Percentiles rank a stretch among this genome's conserved stretches.
Evolutionary conservation across 2,888 invertebrate species (phyloP).

Genomic region (Gymnosoma rotundatum): DNA sequence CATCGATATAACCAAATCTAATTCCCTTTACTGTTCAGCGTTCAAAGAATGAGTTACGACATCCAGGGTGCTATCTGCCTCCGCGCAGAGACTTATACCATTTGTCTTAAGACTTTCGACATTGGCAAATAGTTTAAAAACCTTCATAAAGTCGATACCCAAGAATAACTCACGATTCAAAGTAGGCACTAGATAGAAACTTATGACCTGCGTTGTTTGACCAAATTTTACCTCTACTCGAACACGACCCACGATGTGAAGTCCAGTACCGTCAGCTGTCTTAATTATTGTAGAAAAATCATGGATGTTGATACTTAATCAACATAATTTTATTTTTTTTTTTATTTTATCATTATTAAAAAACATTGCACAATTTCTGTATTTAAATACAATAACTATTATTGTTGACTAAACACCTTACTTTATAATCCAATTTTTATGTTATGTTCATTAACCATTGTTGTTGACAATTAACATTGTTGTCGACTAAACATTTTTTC

Average conservation of each 20-base stretch:
- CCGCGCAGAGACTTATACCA: neutral
- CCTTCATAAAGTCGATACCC: no score
- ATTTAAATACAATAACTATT: no score
- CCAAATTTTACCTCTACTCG: neutral
- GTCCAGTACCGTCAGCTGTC: neutral
- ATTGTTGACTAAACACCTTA: no score
- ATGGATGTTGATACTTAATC: no score
- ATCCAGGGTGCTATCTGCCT: neutral
- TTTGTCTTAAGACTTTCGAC: slow-evolving; percentile 10
- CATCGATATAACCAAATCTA: neutral
- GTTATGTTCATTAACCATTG: no score
- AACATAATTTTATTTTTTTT: no score
- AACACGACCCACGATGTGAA: neutral
- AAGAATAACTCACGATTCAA: no score
- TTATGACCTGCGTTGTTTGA: neutral
- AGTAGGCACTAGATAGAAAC: slow-evolving; percentile 1
- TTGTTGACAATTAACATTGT: no score
- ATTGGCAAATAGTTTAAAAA: neutral
- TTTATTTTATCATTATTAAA: no score
- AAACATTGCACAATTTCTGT: no score
- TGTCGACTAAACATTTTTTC: no score
- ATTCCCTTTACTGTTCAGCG: neutral
- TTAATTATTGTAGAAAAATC: neutral
- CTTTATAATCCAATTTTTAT: no score
- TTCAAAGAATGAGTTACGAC: neutral